Evolutionary conservation across 2,888 invertebrate genomes (phyloP).

Genomic region (Anarsia innoxiella): DNA sequence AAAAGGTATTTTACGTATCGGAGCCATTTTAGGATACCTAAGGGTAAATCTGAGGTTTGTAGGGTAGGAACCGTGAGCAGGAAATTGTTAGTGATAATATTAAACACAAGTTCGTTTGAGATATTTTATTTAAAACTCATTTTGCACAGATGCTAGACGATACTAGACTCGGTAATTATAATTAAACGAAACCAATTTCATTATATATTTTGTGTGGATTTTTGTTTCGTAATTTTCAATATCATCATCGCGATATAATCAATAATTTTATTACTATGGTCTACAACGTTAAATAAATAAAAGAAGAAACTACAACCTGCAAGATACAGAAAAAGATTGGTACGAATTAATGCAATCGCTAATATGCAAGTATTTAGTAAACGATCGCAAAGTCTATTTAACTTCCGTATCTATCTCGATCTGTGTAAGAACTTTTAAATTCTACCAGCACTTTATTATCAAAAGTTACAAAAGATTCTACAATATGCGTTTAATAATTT

Average conservation of each 20-base stretch:
- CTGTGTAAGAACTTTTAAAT: slow-evolving; percentile 43
- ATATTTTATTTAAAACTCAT: slow-evolving; percentile 69
- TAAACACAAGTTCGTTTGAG: slow-evolving; percentile 38
- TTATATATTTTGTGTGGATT: slow-evolving; percentile 9
- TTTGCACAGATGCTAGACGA: slow-evolving; percentile 57
- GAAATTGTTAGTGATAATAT: background rate
- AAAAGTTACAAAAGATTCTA: slow-evolving; percentile 71
- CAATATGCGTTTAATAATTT: slow-evolving; percentile 50
- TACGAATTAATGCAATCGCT: slow-evolving; percentile 68
- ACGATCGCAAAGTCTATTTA: slow-evolving; percentile 49
- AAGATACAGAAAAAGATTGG: slow-evolving; percentile 56
- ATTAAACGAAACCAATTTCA: slow-evolving; percentile 46
- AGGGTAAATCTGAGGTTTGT: no score
- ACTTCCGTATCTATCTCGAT: slow-evolving; percentile 67
- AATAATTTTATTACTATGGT: slow-evolving; percentile 50
- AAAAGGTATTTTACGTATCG: no score
- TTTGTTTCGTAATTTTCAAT: slow-evolving; percentile 22
- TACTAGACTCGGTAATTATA: slow-evolving; percentile 52
- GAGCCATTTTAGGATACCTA: no score
- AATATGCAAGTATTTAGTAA: slow-evolving; percentile 32
- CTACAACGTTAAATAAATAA: slow-evolving; percentile 73
- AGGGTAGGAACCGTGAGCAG: no score
- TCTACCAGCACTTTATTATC: slow-evolving; percentile 72
- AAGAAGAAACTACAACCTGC: slow-evolving; percentile 69
- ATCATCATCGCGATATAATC: slow-evolving; percentile 39